Evolutionary conservation across 2,888 invertebrate species (phyloP).

Genomic region (Ochropacha duplaris): DNA sequence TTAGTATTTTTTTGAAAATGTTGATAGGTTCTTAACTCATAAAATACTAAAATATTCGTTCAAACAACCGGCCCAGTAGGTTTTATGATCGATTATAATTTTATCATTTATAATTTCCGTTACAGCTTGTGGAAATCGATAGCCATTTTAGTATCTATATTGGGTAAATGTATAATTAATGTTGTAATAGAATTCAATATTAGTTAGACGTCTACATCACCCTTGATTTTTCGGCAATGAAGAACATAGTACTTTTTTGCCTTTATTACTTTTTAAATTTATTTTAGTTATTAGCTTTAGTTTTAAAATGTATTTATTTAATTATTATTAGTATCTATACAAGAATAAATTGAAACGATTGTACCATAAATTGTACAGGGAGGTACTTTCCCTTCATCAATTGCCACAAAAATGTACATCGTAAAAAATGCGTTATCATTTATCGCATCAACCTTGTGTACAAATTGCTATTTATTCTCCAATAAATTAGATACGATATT

Average conservation of each 20-base stretch:
- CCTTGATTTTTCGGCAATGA: no score
- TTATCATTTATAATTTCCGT: not conserved
- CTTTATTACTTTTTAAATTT: no score
- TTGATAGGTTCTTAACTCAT: not conserved
- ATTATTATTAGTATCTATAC: no score
- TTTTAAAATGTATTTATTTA: no score
- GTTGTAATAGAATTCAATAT: no score
- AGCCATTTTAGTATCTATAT: not conserved
- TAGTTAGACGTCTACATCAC: no score
- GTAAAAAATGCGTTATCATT: not conserved
- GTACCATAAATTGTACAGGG: not conserved
- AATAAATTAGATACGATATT: not conserved
- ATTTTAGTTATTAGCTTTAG: no score
- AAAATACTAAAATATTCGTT: no score
- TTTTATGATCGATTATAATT: not conserved
- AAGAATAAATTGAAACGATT: no score
- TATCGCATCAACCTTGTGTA: not conserved
- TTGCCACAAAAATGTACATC: not conserved
- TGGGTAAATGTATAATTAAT: no score
- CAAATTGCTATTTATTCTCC: not conserved
- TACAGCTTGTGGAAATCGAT: not conserved
- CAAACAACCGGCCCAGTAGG: no score
- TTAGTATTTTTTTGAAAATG: slow-evolving; percentile 33
- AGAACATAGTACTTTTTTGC: no score
- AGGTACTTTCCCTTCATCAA: not conserved